Evolutionary conservation across 1,140 invertebrate species (phyloP), one percentile per base, ranked within the genome.

Genomic region (Drosophila hydei): DNA sequence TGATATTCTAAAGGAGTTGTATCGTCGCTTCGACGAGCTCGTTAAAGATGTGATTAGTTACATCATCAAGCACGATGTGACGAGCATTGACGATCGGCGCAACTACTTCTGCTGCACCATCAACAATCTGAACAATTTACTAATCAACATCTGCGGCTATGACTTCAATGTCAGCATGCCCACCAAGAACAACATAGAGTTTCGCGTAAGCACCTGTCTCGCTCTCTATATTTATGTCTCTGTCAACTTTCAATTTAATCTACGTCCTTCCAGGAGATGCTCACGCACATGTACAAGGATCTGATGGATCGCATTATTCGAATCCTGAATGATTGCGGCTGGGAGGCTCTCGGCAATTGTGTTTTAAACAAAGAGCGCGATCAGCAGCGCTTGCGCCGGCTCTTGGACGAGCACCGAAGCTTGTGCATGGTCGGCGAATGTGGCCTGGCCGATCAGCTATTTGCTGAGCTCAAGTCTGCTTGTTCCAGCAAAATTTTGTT

Each of bases 141-240:
- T 88, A 11, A 8, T 88, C 2, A 67, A 88, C 14, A 62, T 88
- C 9, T 88, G 83, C 9, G 79, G 72, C n/a, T 51, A 40, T 11
- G 83, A 88, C 18, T 88, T 89, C 14, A 88, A 88, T 47, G 27
- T 63, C 8, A 79, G 79, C n/a, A 83, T 77, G 58, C 83, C 78
- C 1, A 88, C 83, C 4, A 72, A 64, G 2, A 72, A 61, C 1
- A 88, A 88, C 42, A 60, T 83, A 19, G 75, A 88, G 42, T 88
- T 88, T 55, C 77, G 83, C 4, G 83, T 89, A 55, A 27, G 83
- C 69, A 0, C 14, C 23, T n/a, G 1, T 6, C 9, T 25, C n/a
- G 2, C n/a, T 14, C 0, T 30, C 27, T 30, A 8, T 30, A 0
- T 27, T 9, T 30, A 9, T 30, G 5, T 36, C 5, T n/a, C 3